Base-by-base conservation (phyloP, 2,888 invertebrate species). In the Seira ritae region DNA sequence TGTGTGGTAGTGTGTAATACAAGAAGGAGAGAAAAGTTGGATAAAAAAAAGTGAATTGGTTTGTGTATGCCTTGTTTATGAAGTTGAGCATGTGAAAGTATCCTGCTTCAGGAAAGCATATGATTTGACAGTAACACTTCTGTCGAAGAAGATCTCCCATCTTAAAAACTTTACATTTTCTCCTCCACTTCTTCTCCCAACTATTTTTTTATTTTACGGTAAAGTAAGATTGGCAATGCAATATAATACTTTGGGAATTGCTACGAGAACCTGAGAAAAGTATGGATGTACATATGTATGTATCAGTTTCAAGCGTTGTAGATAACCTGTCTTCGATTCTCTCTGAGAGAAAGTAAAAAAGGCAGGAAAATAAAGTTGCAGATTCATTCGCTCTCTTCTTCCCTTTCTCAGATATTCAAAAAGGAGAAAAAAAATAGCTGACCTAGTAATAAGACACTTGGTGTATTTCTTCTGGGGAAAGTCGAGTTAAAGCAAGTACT, bases 401-500 rank as follows among this genome's bases (percentile, higher is more conserved):
- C 42, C 12, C 42, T 23, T 69, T 74, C 42, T 31, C 42, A 55
- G 23, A 62, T 22, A 50, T 72, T 60, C 72, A 72, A 37, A 62
- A 37, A 12, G 19, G 24, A 42, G 42, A 42, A n/a, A n/a, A 66
- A 75, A 68, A 50, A 8, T 20, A 46, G 62, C 70, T 73, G 73
- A 78, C 71, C 78, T 24, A 70, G 65, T 73, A 73, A 62, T 73
- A 73, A 8, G 20, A 66, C 66, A 42, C 6, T 42, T 42, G 42
- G 42, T 42, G 42, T 42, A 42, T 42, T 42, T 42, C 42, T 42
- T 42, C n/a, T n/a, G n/a, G n/a, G n/a, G n/a, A n/a, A n/a, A n/a
- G n/a, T n/a, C n/a, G n/a, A n/a, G n/a, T n/a, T 42, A 42, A 42
- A 42, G 42, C 6, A 42, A 42, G 42, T 42, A 42, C 12, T 42